phyloP scores from a whole-genome alignment of 2,888 invertebrate species.

The Campoletis raptor region DNA sequence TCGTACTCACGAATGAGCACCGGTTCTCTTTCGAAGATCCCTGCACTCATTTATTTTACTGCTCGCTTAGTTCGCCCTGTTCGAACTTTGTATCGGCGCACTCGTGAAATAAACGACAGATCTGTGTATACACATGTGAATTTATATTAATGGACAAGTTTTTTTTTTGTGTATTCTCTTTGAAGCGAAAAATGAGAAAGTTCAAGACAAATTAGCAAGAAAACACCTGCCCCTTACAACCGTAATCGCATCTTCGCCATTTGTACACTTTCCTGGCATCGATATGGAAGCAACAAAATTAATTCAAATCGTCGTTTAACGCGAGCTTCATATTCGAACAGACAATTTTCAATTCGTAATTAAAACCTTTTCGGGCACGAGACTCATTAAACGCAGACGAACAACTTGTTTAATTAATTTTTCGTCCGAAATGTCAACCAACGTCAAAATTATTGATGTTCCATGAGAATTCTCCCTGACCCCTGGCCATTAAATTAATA shows the following conservation, averaged over 20 bases:
- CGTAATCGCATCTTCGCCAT: conserved; percentile 32
- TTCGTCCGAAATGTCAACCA: not conserved
- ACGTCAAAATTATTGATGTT: not conserved
- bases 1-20: conserved; percentile 25
- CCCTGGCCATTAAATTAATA: too few relatives aligned
- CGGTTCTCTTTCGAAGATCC: conserved; percentile 41
- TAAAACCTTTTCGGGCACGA: not conserved
- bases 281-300: not conserved
- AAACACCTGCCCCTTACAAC: conserved; percentile 55
- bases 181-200: conserved; percentile 60
- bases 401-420: not conserved
- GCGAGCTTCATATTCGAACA: not conserved
- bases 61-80: conserved; percentile 14
- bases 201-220: conserved; percentile 61
- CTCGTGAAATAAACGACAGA: conserved; percentile 20
- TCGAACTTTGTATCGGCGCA: conserved; percentile 48
- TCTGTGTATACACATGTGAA: not conserved
- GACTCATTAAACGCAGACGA: not conserved
- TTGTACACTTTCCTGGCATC: not conserved
- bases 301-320: conserved; percentile 34
- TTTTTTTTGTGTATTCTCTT: not conserved
- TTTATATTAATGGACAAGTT: conserved; percentile 18
- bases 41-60: conserved; percentile 37
- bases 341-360: not conserved
- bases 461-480: too few relatives aligned